phyloP scores from a whole-genome alignment of 2,888 invertebrate species.

The Rhagonycha fulva region DNA sequence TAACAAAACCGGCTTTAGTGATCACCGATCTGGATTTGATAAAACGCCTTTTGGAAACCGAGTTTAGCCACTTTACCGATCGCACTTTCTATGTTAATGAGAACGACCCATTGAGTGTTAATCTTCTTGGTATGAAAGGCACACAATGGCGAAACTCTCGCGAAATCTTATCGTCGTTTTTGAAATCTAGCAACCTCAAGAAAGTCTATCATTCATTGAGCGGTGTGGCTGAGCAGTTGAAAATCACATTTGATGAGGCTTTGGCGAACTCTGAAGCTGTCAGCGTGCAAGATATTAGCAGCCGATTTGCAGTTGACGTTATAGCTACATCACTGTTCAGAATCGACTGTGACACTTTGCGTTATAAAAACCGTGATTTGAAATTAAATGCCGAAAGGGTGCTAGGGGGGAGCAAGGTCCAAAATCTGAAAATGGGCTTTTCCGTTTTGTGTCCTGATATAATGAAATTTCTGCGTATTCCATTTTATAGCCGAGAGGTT shows the following conservation, averaged over 20 bases:
- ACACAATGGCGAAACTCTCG: conserved; percentile 57
- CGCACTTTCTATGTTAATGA: conserved; percentile 51
- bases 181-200: conserved; percentile 58
- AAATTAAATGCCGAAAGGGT: conserved; percentile 41
- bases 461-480: not conserved
- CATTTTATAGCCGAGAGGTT: not conserved
- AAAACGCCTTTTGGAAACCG: conserved; percentile 51
- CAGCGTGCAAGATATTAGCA: conserved; percentile 38
- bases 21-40: conserved; percentile 49
- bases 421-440: not conserved
- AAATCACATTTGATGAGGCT: conserved; percentile 31
- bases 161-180: conserved; percentile 56
- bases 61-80: conserved; percentile 55
- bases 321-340: conserved; percentile 52
- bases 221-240: conserved; percentile 45
- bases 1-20: conserved; percentile 22
- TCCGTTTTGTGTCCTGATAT: not conserved
- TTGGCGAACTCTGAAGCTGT: conserved; percentile 1
- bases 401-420: conserved; percentile 27
- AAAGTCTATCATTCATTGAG: conserved; percentile 54
- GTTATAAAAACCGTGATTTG: conserved; percentile 46
- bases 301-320: conserved; percentile 50
- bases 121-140: conserved; percentile 51
- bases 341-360: conserved; percentile 54
- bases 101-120: conserved; percentile 50